Percentiles rank a stretch among this genome's conserved stretches.
These are phyloP conservation scores for Ammodramus savannarum DNA, from an alignment of 2,113 vertebrate genomes.

Conservation along the genomic window DNA sequence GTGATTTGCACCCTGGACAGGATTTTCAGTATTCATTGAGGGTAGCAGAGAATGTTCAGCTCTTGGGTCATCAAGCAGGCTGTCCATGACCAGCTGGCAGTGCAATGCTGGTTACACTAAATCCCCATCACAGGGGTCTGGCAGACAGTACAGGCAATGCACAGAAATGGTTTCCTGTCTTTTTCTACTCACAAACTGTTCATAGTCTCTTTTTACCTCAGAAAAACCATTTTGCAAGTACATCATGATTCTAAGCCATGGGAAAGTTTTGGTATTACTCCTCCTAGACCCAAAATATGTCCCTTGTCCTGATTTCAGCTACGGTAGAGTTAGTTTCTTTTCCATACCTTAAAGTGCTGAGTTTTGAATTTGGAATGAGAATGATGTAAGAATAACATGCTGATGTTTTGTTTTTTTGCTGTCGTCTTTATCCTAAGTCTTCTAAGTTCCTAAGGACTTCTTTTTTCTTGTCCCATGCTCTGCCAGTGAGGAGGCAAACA, in stretches of 20 bases:
- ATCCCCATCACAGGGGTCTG: not conserved
- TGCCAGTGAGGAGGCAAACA: not conserved
- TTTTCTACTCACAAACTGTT: not conserved
- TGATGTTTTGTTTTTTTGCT: not conserved
- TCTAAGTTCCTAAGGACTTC: not conserved
- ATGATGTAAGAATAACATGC: rapidly evolving
- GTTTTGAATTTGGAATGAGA: not conserved
- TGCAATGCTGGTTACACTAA: not conserved
- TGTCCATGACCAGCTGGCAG: not conserved
- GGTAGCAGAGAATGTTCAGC: not conserved
- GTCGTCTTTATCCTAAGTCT: rapidly evolving
- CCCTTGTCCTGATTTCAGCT: not conserved
- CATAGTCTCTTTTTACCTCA: not conserved
- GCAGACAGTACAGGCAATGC: not conserved
- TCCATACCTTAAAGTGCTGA: not conserved
- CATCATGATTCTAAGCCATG: not conserved
- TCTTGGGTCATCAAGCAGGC: not conserved
- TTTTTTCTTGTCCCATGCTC: not conserved
- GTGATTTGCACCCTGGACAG: not conserved
- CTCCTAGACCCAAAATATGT: not conserved
- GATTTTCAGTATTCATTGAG: not conserved
- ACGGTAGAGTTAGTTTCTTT: not conserved
- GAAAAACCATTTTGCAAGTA: not conserved
- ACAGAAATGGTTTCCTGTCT: not conserved
- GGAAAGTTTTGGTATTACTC: not conserved